These are phyloP conservation scores for Rhynchophorus ferrugineus DNA, from an alignment of 1,140 invertebrate genomes.

Conservation along the genomic window DNA sequence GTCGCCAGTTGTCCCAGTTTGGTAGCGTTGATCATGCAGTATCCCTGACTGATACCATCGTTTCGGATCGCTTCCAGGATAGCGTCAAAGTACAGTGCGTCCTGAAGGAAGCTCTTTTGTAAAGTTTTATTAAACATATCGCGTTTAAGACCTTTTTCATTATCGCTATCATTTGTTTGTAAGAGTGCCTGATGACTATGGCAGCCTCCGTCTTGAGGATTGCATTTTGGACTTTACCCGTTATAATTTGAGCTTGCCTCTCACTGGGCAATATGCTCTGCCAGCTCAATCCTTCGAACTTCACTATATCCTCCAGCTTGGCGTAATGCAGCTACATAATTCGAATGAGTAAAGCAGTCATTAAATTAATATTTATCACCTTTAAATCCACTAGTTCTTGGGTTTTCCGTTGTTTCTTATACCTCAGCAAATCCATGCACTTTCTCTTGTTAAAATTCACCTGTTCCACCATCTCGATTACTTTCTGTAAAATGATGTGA, in stretches of 20 bases:
- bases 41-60: slow-evolving; percentile 49
- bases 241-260: slow-evolving; percentile 45
- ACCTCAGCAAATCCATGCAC: slow-evolving; percentile 48
- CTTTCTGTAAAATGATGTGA: slow-evolving; percentile 42
- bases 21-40: slow-evolving; percentile 50
- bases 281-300: slow-evolving; percentile 39
- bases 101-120: slow-evolving; percentile 39
- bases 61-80: slow-evolving; percentile 47
- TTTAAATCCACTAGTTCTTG: slow-evolving; percentile 47
- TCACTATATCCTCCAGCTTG: slow-evolving; percentile 42
- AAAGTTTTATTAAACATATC: not conserved
- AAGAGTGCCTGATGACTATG: slow-evolving; percentile 49
- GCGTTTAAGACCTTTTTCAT: slow-evolving; percentile 51
- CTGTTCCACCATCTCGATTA: slow-evolving; percentile 48
- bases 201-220: slow-evolving; percentile 53
- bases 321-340: slow-evolving; percentile 43
- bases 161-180: slow-evolving; percentile 49
- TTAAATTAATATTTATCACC: slow-evolving; percentile 40
- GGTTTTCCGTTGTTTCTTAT: slow-evolving; percentile 50
- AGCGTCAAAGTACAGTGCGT: slow-evolving; percentile 51
- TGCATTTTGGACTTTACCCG: slow-evolving; percentile 47
- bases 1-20: slow-evolving; percentile 54
- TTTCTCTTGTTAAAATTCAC: slow-evolving; percentile 52
- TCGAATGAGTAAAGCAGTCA: no score
- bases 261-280: slow-evolving; percentile 44